Percentiles rank a stretch among this genome's conserved stretches.
Conservation (phyloP, 2,888 invertebrate species). For the Aphelenchoides bicaudatus region DNA sequence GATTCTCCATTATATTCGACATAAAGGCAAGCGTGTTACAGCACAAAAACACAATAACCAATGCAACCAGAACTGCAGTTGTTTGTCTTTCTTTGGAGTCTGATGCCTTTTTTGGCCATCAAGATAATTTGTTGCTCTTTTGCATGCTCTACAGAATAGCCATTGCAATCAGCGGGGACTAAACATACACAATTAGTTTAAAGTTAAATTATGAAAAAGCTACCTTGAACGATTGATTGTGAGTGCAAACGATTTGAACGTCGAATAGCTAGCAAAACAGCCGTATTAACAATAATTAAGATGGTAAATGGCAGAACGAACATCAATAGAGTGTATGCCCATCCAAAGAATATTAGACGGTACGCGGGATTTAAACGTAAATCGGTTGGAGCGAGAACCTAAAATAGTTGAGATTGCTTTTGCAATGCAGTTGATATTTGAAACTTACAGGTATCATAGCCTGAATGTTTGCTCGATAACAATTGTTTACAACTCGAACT, state of each 20-base stretch:
- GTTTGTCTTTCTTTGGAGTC: conserved; percentile 47
- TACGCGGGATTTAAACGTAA: conserved; percentile 27
- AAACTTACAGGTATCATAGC: conserved; percentile 42
- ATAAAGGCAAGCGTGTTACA: conserved; percentile 54
- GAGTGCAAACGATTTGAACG: conserved; percentile 29
- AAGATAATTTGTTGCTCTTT: too few relatives aligned
- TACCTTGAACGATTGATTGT: too few relatives aligned
- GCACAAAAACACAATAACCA: conserved; percentile 49
- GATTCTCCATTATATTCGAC: conserved; percentile 53
- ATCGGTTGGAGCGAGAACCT: conserved; percentile 30
- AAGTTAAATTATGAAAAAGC: too few relatives aligned
- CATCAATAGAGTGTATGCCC: conserved; percentile 37
- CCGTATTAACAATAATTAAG: conserved; percentile 49
- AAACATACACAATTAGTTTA: too few relatives aligned
- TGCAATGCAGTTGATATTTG: conserved; percentile 6
- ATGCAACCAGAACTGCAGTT: conserved; percentile 53
- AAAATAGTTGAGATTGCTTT: conserved; percentile 21
- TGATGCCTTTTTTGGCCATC: conserved; percentile 15
- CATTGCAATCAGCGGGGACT: too few relatives aligned
- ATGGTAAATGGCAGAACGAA: conserved; percentile 50
- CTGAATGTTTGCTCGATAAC: conserved; percentile 49
- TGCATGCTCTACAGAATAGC: too few relatives aligned
- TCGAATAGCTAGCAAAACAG: conserved; percentile 45
- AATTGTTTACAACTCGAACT: conserved; percentile 51
- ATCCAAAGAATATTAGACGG: conserved; percentile 48